Percentiles rank a stretch among this genome's conserved stretches.
Evolutionary conservation across 2,888 invertebrate species (phyloP).

Genomic region (Ceriagrion tenellum): DNA sequence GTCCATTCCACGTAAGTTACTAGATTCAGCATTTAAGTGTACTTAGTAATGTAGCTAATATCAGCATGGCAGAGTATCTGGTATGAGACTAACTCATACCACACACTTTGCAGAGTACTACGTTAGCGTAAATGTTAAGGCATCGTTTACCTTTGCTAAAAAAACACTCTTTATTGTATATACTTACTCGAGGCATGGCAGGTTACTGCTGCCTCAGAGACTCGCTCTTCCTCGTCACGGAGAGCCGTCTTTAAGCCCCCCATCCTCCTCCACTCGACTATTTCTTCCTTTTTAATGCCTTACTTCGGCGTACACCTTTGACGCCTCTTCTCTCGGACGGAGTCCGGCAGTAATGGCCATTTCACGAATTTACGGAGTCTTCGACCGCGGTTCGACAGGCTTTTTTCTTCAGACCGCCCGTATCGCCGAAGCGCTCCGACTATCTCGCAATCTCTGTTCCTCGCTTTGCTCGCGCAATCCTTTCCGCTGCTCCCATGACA

Average conservation of each 20-base stretch:
- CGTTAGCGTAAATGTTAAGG: background rate
- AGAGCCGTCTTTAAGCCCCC: background rate
- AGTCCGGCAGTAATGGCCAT: background rate
- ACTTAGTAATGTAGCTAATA: too few species aligned
- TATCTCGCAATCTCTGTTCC: constrained; percentile 21
- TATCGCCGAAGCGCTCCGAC: background rate
- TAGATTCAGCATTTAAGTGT: too few species aligned
- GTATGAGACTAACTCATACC: background rate
- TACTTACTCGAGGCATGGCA: background rate
- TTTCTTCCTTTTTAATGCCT: background rate
- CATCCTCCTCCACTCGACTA: background rate
- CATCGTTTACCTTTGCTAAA: too few species aligned
- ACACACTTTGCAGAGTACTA: background rate
- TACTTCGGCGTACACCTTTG: background rate
- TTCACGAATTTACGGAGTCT: background rate
- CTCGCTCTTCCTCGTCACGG: background rate
- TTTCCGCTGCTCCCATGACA: background rate
- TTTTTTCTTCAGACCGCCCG: background rate
- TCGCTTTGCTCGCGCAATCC: background rate
- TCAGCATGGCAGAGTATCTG: background rate
- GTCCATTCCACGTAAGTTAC: too few species aligned
- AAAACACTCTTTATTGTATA: too few species aligned
- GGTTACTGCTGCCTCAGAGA: background rate
- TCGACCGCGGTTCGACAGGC: background rate
- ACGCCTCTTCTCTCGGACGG: background rate